These are phyloP conservation scores for Fulica atra DNA, from an alignment of 2,113 vertebrate species.

Conservation along the genomic window DNA sequence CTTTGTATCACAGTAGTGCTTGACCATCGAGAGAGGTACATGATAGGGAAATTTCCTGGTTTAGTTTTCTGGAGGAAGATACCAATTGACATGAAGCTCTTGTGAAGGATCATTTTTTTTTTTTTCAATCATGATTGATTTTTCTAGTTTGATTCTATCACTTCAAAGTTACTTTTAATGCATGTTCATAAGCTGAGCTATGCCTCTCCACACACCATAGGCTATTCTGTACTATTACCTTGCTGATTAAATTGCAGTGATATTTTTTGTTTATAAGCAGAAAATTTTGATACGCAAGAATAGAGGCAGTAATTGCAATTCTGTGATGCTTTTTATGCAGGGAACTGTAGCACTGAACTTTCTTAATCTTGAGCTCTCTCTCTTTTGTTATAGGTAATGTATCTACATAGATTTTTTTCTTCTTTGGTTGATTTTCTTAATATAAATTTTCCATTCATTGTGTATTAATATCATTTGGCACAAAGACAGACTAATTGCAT, in stretches of 20 bases:
- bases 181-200: not conserved
- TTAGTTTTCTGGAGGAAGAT: not conserved
- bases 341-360: not conserved
- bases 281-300: not conserved
- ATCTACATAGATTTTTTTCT: not conserved
- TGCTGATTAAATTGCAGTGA: not conserved
- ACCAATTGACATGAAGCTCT: not conserved
- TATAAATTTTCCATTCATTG: not conserved
- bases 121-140: not conserved
- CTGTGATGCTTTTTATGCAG: not conserved
- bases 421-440: not conserved
- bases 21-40: not conserved
- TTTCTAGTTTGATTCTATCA: not conserved
- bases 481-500: conserved; percentile 5
- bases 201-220: not conserved
- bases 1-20: not conserved
- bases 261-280: not conserved
- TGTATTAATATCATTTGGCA: not conserved
- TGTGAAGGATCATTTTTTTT: not conserved
- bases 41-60: not conserved
- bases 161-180: not conserved
- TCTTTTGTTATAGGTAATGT: not conserved
- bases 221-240: not conserved
- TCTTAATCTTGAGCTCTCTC: not conserved
- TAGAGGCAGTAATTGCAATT: not conserved